Evolutionary conservation across 2,113 vertebrate species (phyloP).

Genomic region (Amazona vittata): DNA sequence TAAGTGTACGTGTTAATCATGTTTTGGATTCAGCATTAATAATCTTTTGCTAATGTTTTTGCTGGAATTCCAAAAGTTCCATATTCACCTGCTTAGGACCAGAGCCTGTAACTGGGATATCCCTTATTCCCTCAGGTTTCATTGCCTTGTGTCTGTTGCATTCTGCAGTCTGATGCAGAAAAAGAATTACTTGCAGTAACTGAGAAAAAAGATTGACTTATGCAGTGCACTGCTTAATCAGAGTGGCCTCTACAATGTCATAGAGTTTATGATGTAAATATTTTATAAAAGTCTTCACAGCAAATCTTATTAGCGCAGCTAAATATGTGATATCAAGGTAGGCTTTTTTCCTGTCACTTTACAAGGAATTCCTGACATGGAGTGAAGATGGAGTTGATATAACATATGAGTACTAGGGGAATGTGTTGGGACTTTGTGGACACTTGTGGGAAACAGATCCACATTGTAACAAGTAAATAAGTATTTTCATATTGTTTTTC

Average conservation of each 20-base stretch:
- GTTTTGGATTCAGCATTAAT: neutral
- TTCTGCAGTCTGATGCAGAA: neutral
- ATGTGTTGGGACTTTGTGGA: neutral
- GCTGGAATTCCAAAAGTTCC: neutral
- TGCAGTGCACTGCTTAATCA: neutral
- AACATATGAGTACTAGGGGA: neutral
- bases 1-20: neutral
- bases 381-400: neutral
- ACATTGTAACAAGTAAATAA: neutral
- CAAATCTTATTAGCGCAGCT: neutral
- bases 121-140: neutral
- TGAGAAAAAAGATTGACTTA: neutral
- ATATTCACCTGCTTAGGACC: neutral
- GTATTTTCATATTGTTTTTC: neutral
- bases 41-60: neutral
- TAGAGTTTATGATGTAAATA: neutral
- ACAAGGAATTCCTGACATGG: neutral
- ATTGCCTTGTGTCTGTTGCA: accelerated
- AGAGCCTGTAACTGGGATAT: neutral
- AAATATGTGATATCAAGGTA: neutral
- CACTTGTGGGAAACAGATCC: neutral
- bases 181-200: neutral
- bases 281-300: neutral
- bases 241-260: neutral
- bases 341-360: neutral